Conservation (phyloP, 2,888 invertebrate species). For the Vanessa cardui region DNA sequence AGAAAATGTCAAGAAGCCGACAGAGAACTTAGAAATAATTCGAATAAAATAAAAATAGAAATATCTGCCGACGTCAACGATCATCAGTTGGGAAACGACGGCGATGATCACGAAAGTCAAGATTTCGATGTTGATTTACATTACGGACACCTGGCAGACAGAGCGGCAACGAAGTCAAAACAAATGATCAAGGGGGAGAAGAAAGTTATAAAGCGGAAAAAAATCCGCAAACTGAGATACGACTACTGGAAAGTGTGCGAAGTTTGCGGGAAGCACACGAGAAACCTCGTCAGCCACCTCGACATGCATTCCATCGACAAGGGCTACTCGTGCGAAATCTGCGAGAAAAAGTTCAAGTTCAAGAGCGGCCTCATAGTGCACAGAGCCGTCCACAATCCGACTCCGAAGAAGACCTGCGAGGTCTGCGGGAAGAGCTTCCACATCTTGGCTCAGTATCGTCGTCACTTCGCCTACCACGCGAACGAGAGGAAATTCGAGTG, state of each 20-base stretch:
- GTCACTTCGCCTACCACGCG: slow-evolving; percentile 79
- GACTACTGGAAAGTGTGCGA: slow-evolving; percentile 77
- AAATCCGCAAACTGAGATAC: slow-evolving; percentile 59
- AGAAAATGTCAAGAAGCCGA: slow-evolving; percentile 73
- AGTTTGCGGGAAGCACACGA: slow-evolving; percentile 73
- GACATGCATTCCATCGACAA: slow-evolving; percentile 70
- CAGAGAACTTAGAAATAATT: slow-evolving; percentile 53
- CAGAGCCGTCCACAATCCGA: slow-evolving; percentile 71
- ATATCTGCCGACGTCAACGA: slow-evolving; percentile 45
- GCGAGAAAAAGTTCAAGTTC: slow-evolving; percentile 77
- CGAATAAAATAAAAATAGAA: slow-evolving; percentile 57
- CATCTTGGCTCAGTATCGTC: slow-evolving; percentile 73
- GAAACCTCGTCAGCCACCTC: slow-evolving; percentile 69
- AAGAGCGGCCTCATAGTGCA: slow-evolving; percentile 75
- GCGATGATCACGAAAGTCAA: slow-evolving; percentile 36
- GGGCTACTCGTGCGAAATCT: slow-evolving; percentile 70
- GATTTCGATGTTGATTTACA: slow-evolving; percentile 48
- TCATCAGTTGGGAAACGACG: slow-evolving; percentile 41
- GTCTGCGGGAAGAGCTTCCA: slow-evolving; percentile 81
- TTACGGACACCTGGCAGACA: slow-evolving; percentile 46
- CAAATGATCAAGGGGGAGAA: slow-evolving; percentile 43
- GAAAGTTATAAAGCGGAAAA: slow-evolving; percentile 51
- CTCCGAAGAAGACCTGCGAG: slow-evolving; percentile 78
- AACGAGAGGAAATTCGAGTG: slow-evolving; percentile 79
- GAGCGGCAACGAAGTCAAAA: slow-evolving; percentile 44